Percentiles rank a stretch among this genome's conserved stretches.
Conservation (phyloP, 2,888 invertebrate species). For the Muschampia staudingeri region DNA sequence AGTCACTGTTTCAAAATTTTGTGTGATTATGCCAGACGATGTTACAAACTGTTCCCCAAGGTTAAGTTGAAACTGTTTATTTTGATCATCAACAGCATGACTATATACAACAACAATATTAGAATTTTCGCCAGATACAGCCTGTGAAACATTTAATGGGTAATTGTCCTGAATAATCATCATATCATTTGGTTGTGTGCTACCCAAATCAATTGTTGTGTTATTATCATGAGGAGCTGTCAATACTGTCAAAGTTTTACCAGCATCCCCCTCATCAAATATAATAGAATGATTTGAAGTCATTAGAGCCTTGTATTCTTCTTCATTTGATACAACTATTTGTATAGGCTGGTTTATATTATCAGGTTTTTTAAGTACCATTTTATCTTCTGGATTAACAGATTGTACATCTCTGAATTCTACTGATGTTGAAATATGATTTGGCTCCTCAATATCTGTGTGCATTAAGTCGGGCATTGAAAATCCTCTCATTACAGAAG, state of each 20-base stretch:
- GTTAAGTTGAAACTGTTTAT: conserved; percentile 89
- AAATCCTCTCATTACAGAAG: conserved; percentile 71
- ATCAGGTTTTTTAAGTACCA: conserved; percentile 78
- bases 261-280: conserved; percentile 82
- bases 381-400: conserved; percentile 73
- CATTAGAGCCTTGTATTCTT: conserved; percentile 88
- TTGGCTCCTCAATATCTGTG: conserved; percentile 73
- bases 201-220: conserved; percentile 83
- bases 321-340: conserved; percentile 89
- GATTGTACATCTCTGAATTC: conserved; percentile 76
- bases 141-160: conserved; percentile 90
- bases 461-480: conserved; percentile 76
- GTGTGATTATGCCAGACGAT: conserved; percentile 83
- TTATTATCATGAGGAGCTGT: conserved; percentile 77
- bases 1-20: conserved; percentile 85
- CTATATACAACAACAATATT: conserved; percentile 93
- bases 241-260: conserved; percentile 84
- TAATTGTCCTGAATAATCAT: conserved; percentile 92
- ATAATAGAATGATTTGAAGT: conserved; percentile 86
- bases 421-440: conserved; percentile 75
- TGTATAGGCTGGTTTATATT: conserved; percentile 84
- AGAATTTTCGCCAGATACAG: conserved; percentile 88
- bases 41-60: conserved; percentile 84
- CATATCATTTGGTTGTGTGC: conserved; percentile 91
- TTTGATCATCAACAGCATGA: conserved; percentile 91